Conservation (phyloP, 53 echinoderm and acorn worm genomes). For the Holothuria scabra region DNA sequence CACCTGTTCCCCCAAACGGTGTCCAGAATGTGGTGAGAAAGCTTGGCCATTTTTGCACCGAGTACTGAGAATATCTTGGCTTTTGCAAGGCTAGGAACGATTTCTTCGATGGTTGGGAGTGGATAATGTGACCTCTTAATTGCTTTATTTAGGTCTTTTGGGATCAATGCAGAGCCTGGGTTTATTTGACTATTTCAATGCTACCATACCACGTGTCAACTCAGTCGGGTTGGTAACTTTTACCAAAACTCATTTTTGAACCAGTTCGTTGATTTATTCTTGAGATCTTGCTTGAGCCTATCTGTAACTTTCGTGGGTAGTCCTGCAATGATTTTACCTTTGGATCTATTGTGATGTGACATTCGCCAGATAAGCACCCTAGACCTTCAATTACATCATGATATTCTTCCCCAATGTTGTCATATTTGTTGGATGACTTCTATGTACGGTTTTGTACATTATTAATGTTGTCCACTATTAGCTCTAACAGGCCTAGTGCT, state of each 20-base stretch:
- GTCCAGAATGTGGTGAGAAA: slow-evolving; percentile 52
- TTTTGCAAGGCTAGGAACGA: neutral
- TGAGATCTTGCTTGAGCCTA: slow-evolving; percentile 56
- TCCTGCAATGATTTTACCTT: neutral
- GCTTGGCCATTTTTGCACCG: slow-evolving; percentile 4
- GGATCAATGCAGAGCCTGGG: slow-evolving; percentile 7
- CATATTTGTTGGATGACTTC: too few species aligned
- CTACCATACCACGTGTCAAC: slow-evolving; percentile 6
- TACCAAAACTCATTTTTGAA: slow-evolving; percentile 16
- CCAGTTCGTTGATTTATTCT: slow-evolving; percentile 1
- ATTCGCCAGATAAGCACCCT: slow-evolving; percentile 50
- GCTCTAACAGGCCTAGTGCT: too few species aligned
- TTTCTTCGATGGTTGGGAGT: neutral
- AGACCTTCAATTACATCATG: slow-evolving; percentile 57
- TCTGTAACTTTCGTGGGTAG: slow-evolving; percentile 41
- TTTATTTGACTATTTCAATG: slow-evolving; percentile 36
- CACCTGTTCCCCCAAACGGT: slow-evolving; percentile 41
- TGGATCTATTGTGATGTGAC: slow-evolving; percentile 51
- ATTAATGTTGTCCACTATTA: too few species aligned
- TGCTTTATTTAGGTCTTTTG: neutral
- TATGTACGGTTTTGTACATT: too few species aligned
- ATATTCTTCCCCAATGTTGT: too few species aligned
- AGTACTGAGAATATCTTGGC: neutral
- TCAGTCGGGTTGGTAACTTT: slow-evolving; percentile 19
- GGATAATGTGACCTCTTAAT: neutral